These are phyloP conservation scores for Caenorhabditis latens DNA, from an alignment of 1,140 invertebrate species.

Conservation along the genomic window DNA sequence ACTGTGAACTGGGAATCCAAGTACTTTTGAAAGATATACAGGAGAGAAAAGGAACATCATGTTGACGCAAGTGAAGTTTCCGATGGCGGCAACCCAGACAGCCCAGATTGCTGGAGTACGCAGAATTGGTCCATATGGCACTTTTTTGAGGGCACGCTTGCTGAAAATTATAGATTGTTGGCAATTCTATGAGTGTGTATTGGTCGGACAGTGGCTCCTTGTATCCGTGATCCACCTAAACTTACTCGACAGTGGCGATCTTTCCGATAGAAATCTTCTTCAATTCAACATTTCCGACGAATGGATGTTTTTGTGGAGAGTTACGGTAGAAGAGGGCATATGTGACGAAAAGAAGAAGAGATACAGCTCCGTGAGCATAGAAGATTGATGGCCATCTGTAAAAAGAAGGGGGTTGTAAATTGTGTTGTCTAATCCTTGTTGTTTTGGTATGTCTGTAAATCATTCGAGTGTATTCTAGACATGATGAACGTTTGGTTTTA, in stretches of 20 bases:
- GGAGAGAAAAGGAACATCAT: conserved; percentile 77
- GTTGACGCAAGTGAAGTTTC: conserved; percentile 74
- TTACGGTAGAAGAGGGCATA: conserved; percentile 75
- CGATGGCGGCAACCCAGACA: conserved; percentile 74
- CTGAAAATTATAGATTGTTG: conserved; percentile 59
- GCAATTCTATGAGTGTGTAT: background rate
- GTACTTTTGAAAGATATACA: conserved; percentile 70
- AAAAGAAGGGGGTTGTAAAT: conserved; percentile 8
- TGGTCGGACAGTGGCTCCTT: too few species aligned
- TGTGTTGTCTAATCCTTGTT: background rate
- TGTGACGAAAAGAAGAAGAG: conserved; percentile 69
- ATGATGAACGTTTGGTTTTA: conserved; percentile 30
- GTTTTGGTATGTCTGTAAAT: background rate
- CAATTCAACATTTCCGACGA: conserved; percentile 72
- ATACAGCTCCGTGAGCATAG: conserved; percentile 71
- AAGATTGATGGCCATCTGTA: conserved; percentile 75
- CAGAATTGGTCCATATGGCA: conserved; percentile 72
- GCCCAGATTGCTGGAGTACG: conserved; percentile 75
- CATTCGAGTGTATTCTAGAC: background rate
- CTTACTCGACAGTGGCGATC: conserved; percentile 56
- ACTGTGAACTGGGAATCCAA: conserved; percentile 71
- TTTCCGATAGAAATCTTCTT: conserved; percentile 76
- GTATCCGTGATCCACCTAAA: too few species aligned
- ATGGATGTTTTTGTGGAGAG: conserved; percentile 75
- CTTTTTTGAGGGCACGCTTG: conserved; percentile 70